Base-by-base conservation (phyloP, 2,113 vertebrate genomes). In the Pristiophorus japonicus region DNA sequence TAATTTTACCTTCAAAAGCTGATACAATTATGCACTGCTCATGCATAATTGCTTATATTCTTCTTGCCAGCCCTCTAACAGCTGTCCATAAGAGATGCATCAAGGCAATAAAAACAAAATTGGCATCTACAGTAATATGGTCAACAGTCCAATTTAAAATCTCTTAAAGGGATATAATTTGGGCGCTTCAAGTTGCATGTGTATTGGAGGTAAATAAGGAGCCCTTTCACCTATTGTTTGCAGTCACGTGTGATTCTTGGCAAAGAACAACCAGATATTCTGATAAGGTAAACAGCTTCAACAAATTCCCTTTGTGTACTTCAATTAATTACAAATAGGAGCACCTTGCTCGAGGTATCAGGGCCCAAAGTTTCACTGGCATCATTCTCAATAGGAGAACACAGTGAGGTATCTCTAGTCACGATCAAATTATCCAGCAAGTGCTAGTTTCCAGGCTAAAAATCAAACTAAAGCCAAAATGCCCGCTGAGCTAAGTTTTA, bases 51-150 rank as follows among this genome's bases (percentile, higher is more conserved):
- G 59, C n/a, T 88, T 88, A 66, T 42, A 55, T 65, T 93, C n/a
- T 93, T 65, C 34, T 66, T 93, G 59, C n/a, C 91, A 93, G 62
- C 12, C n/a, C 91, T 63, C 62, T 42, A 63, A 42, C 14, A 93
- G 22, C 30, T 88, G 55, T 22, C 66, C 91, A 66, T 7, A 93
- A 93, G 34, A 24, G 24, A 22, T 65, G 62, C n/a, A 66, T 55
- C 24, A 42, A 65, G 34, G 62, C 38, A 63, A 91, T 62, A 42
- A 65, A 66, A 66, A 93, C 34, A 65, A 65, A 20, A 42, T 38
- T 93, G 91, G 42, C n/a, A 93, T 66, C 63, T 38, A 63, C 62
- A 93, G 91, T 65, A 66, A 93, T 93, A 24, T 91, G 62, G 90
- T 63, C 18, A 22, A 18, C n/a, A 38, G 38, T 42, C 55, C n/a